Evolutionary conservation across 2,113 vertebrate species (phyloP).

Genomic region (Scortum barcoo): DNA sequence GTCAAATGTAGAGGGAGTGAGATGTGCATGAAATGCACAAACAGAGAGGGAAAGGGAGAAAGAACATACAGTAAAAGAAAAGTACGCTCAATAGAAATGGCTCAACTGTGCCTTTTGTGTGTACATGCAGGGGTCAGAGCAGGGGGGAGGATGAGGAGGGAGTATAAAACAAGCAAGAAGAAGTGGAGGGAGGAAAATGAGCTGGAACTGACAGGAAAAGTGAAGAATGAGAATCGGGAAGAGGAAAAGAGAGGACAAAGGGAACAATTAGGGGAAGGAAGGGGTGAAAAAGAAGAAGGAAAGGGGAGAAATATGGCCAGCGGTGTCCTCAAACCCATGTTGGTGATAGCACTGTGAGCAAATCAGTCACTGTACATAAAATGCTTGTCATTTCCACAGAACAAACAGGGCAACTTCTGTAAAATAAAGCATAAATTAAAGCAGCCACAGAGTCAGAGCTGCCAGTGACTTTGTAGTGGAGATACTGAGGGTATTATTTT

Average conservation of each 20-base stretch:
- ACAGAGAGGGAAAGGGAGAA: background rate
- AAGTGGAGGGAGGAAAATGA: background rate
- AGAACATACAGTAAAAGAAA: too few relatives aligned
- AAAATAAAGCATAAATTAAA: background rate
- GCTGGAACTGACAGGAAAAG: background rate
- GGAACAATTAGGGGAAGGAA: slow-evolving; percentile 52
- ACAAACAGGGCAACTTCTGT: background rate
- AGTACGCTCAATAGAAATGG: background rate
- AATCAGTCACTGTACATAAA: background rate
- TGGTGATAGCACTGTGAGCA: background rate
- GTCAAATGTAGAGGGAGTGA: background rate
- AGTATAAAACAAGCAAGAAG: background rate
- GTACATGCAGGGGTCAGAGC: background rate
- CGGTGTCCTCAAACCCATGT: background rate
- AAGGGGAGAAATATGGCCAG: background rate
- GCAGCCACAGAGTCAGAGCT: background rate
- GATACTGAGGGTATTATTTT: too few relatives aligned
- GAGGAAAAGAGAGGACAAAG: slow-evolving; percentile 38
- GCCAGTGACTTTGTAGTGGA: background rate
- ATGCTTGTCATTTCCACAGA: background rate
- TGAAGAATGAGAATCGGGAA: slow-evolving; percentile 40
- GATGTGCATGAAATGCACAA: background rate
- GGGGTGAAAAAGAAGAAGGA: background rate
- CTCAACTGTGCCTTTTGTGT: background rate
- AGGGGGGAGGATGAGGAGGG: slow-evolving; percentile 9